Evolutionary conservation across 2,113 vertebrate species (phyloP).

Genomic region (Cinclus cinclus): DNA sequence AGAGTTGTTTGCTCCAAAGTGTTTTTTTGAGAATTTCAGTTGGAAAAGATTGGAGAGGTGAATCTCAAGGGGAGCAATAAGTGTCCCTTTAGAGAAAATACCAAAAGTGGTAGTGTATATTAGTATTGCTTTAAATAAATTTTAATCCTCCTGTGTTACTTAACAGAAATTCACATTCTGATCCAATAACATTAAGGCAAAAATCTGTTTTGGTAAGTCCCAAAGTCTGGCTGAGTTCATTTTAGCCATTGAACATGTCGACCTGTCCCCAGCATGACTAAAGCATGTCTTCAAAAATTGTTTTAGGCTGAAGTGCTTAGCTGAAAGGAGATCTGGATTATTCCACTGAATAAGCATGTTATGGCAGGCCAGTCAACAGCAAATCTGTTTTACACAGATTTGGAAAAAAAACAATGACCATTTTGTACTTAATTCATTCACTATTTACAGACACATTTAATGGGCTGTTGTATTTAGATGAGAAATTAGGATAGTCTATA

Average conservation of each 20-base stretch:
- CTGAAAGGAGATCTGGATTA: neutral
- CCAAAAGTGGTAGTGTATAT: neutral
- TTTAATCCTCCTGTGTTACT: neutral
- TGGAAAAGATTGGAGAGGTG: neutral
- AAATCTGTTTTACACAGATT: neutral
- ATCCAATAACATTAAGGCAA: neutral
- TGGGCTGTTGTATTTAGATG: neutral
- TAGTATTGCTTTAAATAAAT: neutral
- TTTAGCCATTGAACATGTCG: neutral
- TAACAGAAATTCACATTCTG: neutral
- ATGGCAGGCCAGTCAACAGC: neutral
- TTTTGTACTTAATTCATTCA: neutral
- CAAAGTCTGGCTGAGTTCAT: neutral
- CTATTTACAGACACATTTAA: neutral
- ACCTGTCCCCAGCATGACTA: neutral
- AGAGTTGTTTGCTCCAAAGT: neutral
- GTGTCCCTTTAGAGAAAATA: too few species aligned
- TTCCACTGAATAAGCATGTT: neutral
- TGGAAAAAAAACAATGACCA: too few species aligned
- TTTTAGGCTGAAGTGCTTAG: neutral
- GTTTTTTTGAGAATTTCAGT: neutral
- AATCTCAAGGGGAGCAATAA: neutral
- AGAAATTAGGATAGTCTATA: neutral
- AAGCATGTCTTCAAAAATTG: neutral
- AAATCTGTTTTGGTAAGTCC: neutral